Evolutionary conservation across 2,797 vertebrate species (phyloP), one percentile per base, ranked within the genome.

Genomic region (Eutrigla gurnardus): DNA sequence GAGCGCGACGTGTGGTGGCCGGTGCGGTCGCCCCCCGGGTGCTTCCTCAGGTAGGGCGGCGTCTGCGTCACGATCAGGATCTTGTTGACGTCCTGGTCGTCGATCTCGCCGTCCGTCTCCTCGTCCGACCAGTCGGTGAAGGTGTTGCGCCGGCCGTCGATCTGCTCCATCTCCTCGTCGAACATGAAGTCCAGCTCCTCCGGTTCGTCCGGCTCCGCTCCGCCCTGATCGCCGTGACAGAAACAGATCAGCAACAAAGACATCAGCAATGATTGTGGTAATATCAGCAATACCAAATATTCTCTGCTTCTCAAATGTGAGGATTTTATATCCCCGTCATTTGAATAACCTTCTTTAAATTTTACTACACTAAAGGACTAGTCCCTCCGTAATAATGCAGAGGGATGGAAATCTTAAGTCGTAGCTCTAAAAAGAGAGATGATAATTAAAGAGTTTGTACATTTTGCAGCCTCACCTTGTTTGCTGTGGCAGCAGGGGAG

Each of bases 141-240:
- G 49, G 97, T 99, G 93, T 99, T 99, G 88, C 97, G 96, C 5
- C 98, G 96, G 0, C 98, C 98, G 0, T 98, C 98, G 80, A 99
- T 99, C 93, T 99, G 98, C 82, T 96, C 96, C 97, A 99, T 98
- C 92, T 99, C 98, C 90, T 99, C 98, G 0, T 99, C 98, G 0
- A 99, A 99, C 82, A 99, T 96, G 92, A 99, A 99, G 93, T 99
- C 98, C 6, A 99, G 93, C 80, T 99, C 98, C 86, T 99, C 98
- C 0, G 97, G 97, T 8, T 99, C 98, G 0, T 99, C 97, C 83
- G 92, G 96, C 78, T 98, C 97, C 39, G 93, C 96, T 13, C 95
- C 90, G 40, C 78, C 90, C 91, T 92, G 78, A 62, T 25, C n/a
- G 13, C 2, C 40, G 17, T 5, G 2, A 17, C 17, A 17, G 2